Conservation (phyloP, 2,113 vertebrate genomes). For the Nestor notabilis region DNA sequence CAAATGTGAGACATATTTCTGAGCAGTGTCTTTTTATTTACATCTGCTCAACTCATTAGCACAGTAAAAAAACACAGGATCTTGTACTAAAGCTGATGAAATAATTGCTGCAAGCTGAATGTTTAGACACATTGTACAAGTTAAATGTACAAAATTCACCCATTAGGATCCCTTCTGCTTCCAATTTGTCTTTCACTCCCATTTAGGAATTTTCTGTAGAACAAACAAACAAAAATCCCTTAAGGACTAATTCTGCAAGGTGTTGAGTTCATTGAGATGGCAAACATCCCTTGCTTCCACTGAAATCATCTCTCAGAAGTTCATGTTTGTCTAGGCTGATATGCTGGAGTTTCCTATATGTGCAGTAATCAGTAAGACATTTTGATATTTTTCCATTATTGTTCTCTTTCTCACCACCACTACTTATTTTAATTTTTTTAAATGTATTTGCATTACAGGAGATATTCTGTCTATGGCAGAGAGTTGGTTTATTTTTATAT, state of each 20-base stretch:
- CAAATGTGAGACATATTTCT: background rate
- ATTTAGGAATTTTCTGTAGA: background rate
- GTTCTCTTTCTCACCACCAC: background rate
- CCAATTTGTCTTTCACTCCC: background rate
- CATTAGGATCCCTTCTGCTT: background rate
- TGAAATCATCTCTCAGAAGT: background rate
- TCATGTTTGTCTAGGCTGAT: background rate
- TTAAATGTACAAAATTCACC: background rate
- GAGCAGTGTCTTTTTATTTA: constrained; percentile 16
- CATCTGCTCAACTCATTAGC: background rate
- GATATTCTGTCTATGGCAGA: fast-evolving
- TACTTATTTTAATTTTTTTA: background rate
- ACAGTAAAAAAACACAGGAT: background rate
- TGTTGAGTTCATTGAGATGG: background rate
- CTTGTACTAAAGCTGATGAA: background rate
- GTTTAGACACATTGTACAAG: background rate
- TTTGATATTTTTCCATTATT: background rate
- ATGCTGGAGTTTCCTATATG: background rate
- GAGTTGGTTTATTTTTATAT: background rate
- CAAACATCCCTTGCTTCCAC: fast-evolving
- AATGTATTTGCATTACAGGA: background rate
- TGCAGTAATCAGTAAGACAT: fast-evolving
- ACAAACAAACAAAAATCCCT: background rate
- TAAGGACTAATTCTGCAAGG: background rate
- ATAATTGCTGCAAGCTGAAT: constrained; percentile 29